These are phyloP conservation scores for Poeciliopsis gracilis DNA, from an alignment of 2,797 vertebrate genomes.

Conservation along the genomic window DNA sequence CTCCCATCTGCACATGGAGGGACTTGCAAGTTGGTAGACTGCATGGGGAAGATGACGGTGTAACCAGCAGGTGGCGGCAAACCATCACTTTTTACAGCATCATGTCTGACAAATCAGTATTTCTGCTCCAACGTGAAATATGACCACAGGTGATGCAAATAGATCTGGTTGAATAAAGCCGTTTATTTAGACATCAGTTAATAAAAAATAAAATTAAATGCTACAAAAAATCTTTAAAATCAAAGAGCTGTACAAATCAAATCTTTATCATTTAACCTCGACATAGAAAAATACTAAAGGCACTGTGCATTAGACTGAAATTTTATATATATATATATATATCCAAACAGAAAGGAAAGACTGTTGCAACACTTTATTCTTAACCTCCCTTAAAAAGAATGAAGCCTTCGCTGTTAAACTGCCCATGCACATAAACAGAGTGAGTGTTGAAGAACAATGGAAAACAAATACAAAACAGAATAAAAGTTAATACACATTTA, in stretches of 20 bases:
- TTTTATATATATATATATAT: constrained; percentile 30
- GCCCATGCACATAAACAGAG: constrained; percentile 10
- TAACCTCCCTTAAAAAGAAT: not conserved
- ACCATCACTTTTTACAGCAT: constrained; percentile 18
- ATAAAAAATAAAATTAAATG: constrained; percentile 78
- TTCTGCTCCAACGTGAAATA: not conserved
- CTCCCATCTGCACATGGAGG: not conserved
- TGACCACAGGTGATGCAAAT: not conserved
- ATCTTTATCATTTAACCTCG: constrained; percentile 56
- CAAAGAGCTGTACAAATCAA: constrained; percentile 76
- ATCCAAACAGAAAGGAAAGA: constrained; percentile 36
- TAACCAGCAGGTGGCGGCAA: constrained; percentile 65
- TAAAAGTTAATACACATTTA: constrained; percentile 20
- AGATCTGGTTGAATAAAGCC: constrained; percentile 70
- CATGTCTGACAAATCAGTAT: not conserved
- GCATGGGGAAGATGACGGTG: not conserved
- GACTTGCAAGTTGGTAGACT: not conserved
- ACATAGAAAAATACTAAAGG: constrained; percentile 85
- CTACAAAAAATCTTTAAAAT: constrained; percentile 76
- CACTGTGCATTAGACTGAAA: constrained; percentile 76
- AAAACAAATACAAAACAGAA: constrained; percentile 35
- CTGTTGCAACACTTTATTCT: constrained; percentile 49
- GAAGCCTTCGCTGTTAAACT: constrained; percentile 10
- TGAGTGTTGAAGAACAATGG: constrained; percentile 44
- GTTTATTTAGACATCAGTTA: constrained; percentile 80